Evolutionary conservation across 2,888 invertebrate genomes (phyloP).

Genomic region (Xylota sylvarum): DNA sequence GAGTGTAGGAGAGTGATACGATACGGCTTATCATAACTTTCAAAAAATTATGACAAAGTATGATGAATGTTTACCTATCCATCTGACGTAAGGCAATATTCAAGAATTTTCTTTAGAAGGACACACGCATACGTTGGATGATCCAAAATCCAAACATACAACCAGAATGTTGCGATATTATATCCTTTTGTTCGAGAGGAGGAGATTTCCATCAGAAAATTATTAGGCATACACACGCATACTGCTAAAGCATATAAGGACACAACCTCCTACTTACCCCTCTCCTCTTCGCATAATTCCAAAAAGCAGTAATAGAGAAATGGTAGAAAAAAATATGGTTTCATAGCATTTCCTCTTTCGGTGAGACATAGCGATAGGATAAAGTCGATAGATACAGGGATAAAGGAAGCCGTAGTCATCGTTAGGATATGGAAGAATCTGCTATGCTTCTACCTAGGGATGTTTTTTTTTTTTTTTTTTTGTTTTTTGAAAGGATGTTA

Average conservation of each 20-base stretch:
- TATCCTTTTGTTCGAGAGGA: slow-evolving; percentile 1
- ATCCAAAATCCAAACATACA: slow-evolving; percentile 19
- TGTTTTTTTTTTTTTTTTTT: neutral
- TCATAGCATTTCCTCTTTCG: slow-evolving; percentile 22
- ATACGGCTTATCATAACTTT: slow-evolving; percentile 7
- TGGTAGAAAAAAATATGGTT: slow-evolving; percentile 46
- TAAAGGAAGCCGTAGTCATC: slow-evolving; percentile 1
- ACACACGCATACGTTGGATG: neutral
- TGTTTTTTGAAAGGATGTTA: too few relatives aligned
- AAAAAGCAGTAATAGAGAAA: slow-evolving; percentile 29
- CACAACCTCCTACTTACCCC: neutral
- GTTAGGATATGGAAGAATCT: neutral
- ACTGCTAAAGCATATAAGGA: neutral
- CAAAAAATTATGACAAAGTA: slow-evolving; percentile 34
- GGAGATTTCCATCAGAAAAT: slow-evolving; percentile 6
- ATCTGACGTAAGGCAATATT: neutral
- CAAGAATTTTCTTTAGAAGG: neutral
- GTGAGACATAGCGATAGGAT: slow-evolving; percentile 32
- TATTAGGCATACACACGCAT: neutral
- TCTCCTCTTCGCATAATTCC: slow-evolving; percentile 23
- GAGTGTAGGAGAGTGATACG: neutral
- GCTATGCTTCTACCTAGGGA: neutral
- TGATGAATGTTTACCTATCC: slow-evolving; percentile 37
- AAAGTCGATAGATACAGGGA: slow-evolving; percentile 15
- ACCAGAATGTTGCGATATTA: neutral